Conservation (phyloP, 2,797 vertebrate species). For the Alauda arvensis region DNA sequence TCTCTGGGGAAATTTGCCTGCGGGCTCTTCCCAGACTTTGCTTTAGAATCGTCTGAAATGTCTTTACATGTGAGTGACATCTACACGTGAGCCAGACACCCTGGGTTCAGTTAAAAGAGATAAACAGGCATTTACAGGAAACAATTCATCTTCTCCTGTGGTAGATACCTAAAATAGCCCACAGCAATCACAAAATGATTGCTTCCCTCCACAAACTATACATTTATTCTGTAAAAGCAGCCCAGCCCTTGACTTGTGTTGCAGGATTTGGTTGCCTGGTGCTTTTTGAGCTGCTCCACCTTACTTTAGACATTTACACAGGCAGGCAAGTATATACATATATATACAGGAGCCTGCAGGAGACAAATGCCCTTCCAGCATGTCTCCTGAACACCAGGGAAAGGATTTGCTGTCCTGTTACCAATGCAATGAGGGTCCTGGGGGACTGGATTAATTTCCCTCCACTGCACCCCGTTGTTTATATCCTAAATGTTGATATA, state of each 20-base stretch:
- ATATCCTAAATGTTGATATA: neutral
- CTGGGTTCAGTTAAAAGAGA: constrained; percentile 25
- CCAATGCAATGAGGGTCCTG: neutral
- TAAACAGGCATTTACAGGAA: constrained; percentile 51
- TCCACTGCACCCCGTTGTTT: neutral
- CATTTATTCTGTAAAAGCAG: constrained; percentile 21
- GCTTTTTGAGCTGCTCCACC: neutral
- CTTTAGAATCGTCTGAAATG: neutral
- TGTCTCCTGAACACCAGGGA: neutral
- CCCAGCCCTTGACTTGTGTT: neutral
- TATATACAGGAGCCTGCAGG: neutral
- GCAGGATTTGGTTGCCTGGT: neutral
- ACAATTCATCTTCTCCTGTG: constrained; percentile 47
- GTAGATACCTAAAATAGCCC: constrained; percentile 32
- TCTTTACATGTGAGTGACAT: constrained; percentile 36
- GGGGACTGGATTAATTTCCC: neutral
- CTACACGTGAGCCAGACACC: constrained; percentile 35
- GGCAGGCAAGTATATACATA: neutral
- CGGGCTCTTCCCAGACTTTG: neutral
- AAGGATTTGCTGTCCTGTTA: neutral
- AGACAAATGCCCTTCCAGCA: neutral
- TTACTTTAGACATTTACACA: neutral
- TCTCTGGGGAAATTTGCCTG: constrained; percentile 21
- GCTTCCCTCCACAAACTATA: constrained; percentile 25
- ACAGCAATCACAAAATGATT: constrained; percentile 15